Evolutionary conservation across 2,888 invertebrate genomes (phyloP).

Genomic region (Cephus rjabovi): DNA sequence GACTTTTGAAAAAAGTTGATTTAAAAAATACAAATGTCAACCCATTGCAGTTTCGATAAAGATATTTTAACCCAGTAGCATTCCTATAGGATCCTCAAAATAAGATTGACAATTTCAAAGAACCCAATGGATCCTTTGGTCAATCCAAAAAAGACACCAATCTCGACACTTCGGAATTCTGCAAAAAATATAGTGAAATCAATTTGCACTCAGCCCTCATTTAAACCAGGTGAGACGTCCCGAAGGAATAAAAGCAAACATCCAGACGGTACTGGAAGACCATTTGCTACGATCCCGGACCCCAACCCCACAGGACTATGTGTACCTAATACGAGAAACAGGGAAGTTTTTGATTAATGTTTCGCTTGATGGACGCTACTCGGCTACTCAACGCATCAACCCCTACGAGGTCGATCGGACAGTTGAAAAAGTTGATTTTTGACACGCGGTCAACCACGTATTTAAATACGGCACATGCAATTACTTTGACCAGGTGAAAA

Average conservation of each 20-base stretch:
- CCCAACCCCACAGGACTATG: not conserved
- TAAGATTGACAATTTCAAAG: not conserved
- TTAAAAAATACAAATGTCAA: not conserved
- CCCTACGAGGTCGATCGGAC: slow-evolving; percentile 29
- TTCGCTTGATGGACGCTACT: slow-evolving; percentile 40
- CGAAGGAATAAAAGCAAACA: not conserved
- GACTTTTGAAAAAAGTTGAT: not conserved
- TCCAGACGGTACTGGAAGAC: not conserved
- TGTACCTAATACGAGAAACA: slow-evolving; percentile 9
- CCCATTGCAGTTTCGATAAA: not conserved
- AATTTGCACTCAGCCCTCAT: not conserved
- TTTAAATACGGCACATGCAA: slow-evolving; percentile 1
- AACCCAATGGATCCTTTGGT: not conserved
- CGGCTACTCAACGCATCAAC: slow-evolving; percentile 25
- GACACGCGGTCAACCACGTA: slow-evolving; percentile 37
- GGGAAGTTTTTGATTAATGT: slow-evolving; percentile 44
- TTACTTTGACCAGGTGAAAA: not conserved
- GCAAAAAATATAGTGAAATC: not conserved
- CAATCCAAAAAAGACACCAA: not conserved
- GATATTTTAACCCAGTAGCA: not conserved
- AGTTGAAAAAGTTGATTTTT: slow-evolving; percentile 35
- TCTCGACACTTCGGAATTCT: not conserved
- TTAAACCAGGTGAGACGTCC: not conserved
- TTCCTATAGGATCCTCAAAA: not conserved
- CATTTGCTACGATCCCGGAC: not conserved